Base-by-base conservation (phyloP, 2,113 vertebrate species). In the Ophthalmolycus amberensis region DNA sequence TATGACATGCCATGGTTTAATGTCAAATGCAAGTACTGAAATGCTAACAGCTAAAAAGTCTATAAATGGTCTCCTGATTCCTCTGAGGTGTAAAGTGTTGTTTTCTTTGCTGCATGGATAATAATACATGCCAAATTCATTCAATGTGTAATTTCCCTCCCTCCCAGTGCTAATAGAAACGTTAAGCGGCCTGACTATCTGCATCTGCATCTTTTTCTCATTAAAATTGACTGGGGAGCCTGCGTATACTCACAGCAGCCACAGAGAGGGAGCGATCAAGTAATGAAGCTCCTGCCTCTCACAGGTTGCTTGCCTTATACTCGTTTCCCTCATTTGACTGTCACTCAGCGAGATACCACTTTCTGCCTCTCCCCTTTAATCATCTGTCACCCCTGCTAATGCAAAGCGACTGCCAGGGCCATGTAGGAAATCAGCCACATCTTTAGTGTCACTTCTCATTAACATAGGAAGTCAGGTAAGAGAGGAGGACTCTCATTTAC, bases 401-500 rank as follows among this genome's bases (percentile, higher is more conserved):
- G 87, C 82, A 85, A 89, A 89, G 89, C 44, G 90, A 94, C 90
- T 93, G 86, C 78, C 82, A 42, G 79, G 85, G 89, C 90, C 74
- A 50, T 84, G 78, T 69, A 84, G 89, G 92, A 93, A 91, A 93
- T 92, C 93, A 91, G 75, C 82, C 91, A 81, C 89, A 92, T 92
- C 89, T 93, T 91, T 85, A 87, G 86, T 92, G 93, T 94, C 94
- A 80, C 80, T 91, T 94, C 88, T 90, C 76, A 68, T 95, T 91
- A 94, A 67, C 80, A 69, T 20, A 85, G 64, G 64, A 34, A 78
- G 71, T 84, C 92, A 93, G 92, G 86, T 91, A 80, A 58, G 58
- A 81, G 88, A 85, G 74, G 58, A 64, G 72, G 46, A 34, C 74
- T 56, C 63, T 80, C 15, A 18, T 79, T 76, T 81, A 83, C 83